A percentile compares a stretch with the other conserved stretches of the same genome.
These are phyloP conservation scores for Elephas maximus DNA, from an alignment of 2,113 vertebrate species.

Conservation along the genomic window DNA sequence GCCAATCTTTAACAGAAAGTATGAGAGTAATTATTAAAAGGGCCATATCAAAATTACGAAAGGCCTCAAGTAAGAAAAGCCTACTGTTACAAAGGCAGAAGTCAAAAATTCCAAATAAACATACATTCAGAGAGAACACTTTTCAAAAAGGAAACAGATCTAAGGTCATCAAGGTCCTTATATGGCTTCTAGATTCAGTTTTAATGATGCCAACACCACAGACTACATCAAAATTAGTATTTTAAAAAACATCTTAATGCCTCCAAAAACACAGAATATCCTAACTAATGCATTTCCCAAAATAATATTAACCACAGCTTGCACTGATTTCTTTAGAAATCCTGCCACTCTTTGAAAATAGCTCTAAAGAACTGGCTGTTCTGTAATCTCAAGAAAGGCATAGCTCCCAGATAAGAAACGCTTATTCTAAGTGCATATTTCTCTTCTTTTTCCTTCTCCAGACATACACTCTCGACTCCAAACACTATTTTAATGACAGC, in stretches of 20 bases:
- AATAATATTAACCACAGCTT: constrained; percentile 55
- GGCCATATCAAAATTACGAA: neutral
- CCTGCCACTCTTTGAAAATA: constrained; percentile 19
- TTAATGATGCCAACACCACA: constrained; percentile 47
- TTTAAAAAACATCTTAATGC: constrained; percentile 39
- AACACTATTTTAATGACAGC: constrained; percentile 31
- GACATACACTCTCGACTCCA: neutral
- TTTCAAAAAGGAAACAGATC: neutral
- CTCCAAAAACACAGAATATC: constrained; percentile 50
- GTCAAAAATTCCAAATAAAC: too few species aligned
- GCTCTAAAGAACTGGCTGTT: neutral
- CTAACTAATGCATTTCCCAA: constrained; percentile 49
- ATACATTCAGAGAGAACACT: too few species aligned
- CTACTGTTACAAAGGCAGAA: too few species aligned
- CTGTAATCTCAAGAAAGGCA: constrained; percentile 36
- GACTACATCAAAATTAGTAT: constrained; percentile 43
- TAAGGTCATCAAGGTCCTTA: neutral
- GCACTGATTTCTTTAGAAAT: constrained; percentile 58
- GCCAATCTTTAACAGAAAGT: neutral
- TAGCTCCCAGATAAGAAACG: constrained; percentile 2
- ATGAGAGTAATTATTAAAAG: constrained; percentile 35
- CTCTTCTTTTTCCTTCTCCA: neutral
- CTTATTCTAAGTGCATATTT: neutral
- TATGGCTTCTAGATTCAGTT: neutral
- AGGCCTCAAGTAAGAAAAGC: constrained; percentile 54